phyloP scores from a whole-genome alignment of 2,113 vertebrate genomes.

The Heterochromis multidens region DNA sequence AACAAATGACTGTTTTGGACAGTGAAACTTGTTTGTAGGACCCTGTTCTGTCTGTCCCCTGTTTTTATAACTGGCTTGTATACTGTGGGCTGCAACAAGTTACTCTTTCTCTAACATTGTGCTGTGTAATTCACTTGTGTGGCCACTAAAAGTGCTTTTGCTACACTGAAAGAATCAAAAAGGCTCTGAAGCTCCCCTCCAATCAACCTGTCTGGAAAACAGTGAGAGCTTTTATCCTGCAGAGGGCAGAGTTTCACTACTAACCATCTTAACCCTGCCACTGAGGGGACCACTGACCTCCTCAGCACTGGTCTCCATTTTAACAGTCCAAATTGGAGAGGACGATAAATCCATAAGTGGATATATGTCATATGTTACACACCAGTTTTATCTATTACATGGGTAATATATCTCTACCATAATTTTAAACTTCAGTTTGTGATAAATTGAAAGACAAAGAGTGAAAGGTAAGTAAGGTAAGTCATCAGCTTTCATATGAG shows the following conservation, averaged over 20 bases:
- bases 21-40: neutral
- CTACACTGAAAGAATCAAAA: neutral
- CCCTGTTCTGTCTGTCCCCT: no score
- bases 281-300: neutral
- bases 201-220: neutral
- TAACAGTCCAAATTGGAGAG: neutral
- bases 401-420: neutral
- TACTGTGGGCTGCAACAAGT: neutral
- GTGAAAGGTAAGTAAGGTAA: neutral
- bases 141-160: constrained; percentile 19
- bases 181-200: neutral
- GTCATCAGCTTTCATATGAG: neutral
- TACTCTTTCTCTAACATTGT: neutral
- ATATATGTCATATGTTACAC: neutral
- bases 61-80: neutral
- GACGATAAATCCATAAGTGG: neutral
- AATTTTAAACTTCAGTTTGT: neutral
- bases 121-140: constrained; percentile 16
- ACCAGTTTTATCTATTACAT: neutral
- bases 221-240: constrained; percentile 54
- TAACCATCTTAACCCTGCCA: neutral
- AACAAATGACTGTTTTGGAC: no score
- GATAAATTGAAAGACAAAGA: neutral
- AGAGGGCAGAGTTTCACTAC: constrained; percentile 74
- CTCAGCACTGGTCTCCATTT: constrained; percentile 44